phyloP scores from a whole-genome alignment of 2,888 invertebrate species.

The Eledone cirrhosa region DNA sequence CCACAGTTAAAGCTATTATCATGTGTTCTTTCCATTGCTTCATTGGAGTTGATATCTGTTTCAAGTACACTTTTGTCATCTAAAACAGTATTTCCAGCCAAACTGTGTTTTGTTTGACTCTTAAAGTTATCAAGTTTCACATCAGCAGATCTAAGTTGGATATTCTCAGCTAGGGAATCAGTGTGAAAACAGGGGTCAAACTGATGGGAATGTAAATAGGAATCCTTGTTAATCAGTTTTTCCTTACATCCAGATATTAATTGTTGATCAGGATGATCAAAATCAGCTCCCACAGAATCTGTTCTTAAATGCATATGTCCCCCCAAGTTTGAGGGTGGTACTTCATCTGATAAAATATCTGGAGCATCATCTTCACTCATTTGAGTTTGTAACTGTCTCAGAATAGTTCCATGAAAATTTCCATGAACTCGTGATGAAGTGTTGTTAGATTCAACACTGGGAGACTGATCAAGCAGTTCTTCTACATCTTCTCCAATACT shows the following conservation, averaged over 20 bases:
- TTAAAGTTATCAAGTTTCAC: slow-evolving; percentile 4
- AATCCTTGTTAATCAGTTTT: not conserved
- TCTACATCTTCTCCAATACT: slow-evolving; percentile 19
- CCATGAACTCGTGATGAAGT: not conserved
- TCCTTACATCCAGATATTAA: not conserved
- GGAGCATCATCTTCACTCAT: not conserved
- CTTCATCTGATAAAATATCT: not conserved
- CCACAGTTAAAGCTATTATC: not conserved
- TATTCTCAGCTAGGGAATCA: slow-evolving; percentile 24
- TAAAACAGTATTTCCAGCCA: not conserved
- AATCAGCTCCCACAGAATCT: not conserved
- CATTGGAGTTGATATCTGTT: not conserved
- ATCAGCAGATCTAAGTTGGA: slow-evolving; percentile 4
- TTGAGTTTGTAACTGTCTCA: slow-evolving; percentile 1
- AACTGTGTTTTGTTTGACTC: not conserved
- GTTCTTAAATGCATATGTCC: not conserved
- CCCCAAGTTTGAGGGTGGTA: not conserved
- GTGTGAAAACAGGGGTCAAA: not conserved
- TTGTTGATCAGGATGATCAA: not conserved
- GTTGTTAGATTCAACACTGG: not conserved
- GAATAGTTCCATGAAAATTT: not conserved
- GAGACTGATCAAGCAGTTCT: slow-evolving; percentile 19
- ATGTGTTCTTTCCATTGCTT: not conserved
- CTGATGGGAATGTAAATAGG: not conserved
- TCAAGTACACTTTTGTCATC: not conserved